Evolutionary conservation across 1,140 invertebrate species (phyloP).

Genomic region (Vanessa tameamea): DNA sequence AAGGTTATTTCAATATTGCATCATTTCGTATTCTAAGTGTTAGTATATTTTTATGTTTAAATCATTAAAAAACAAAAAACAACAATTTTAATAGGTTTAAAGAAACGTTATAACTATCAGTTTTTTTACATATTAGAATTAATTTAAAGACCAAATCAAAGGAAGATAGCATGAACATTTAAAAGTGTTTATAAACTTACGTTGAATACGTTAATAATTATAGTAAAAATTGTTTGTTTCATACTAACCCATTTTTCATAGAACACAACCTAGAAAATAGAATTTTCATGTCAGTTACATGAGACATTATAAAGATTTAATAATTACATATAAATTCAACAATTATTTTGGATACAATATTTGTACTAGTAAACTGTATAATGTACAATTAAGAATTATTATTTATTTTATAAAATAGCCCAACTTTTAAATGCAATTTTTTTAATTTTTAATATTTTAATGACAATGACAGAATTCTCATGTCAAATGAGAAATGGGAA

Average conservation of each 20-base stretch:
- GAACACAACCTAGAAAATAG: slow-evolving; percentile 74
- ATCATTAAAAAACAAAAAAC: too few species aligned
- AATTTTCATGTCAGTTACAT: slow-evolving; percentile 72
- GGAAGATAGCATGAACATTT: too few species aligned
- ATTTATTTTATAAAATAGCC: not conserved
- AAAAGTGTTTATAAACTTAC: too few species aligned
- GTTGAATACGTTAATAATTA: not conserved
- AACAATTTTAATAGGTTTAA: too few species aligned
- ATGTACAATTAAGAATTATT: not conserved
- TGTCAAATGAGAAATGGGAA: not conserved
- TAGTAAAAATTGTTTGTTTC: not conserved
- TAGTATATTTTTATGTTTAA: too few species aligned
- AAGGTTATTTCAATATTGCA: not conserved
- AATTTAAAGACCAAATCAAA: too few species aligned
- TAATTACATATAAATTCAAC: slow-evolving; percentile 7
- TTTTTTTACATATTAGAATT: too few species aligned
- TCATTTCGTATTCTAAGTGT: not conserved
- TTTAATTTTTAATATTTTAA: not conserved
- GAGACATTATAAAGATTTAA: slow-evolving; percentile 55
- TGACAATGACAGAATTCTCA: not conserved
- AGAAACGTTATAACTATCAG: not conserved
- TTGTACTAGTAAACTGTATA: not conserved
- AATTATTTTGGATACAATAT: not conserved
- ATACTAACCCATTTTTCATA: slow-evolving; percentile 67
- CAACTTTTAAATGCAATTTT: not conserved